Evolutionary conservation across 1,140 invertebrate species (phyloP).

Genomic region (Apis dorsata): DNA sequence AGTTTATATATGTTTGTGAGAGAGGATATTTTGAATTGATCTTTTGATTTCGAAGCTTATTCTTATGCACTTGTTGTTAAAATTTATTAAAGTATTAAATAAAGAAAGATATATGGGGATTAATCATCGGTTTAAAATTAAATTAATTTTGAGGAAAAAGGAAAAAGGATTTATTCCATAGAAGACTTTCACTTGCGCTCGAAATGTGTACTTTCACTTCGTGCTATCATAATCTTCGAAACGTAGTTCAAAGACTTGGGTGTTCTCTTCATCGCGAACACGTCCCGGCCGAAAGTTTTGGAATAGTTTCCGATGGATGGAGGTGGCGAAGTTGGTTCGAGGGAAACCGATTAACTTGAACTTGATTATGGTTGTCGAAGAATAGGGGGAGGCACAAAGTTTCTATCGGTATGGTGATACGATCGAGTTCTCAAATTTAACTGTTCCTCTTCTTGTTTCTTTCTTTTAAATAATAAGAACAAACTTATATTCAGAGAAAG

Average conservation of each 20-base stretch:
- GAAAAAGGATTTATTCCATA: too few relatives aligned
- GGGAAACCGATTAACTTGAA: slow-evolving; percentile 35
- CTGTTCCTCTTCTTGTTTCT: too few relatives aligned
- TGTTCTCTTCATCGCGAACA: slow-evolving; percentile 23
- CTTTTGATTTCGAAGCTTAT: too few relatives aligned
- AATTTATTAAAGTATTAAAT: background rate
- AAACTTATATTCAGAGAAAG: background rate
- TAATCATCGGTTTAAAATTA: too few relatives aligned
- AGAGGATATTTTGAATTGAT: too few relatives aligned
- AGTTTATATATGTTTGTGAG: too few relatives aligned
- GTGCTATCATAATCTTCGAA: slow-evolving; percentile 1
- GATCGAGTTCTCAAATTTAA: background rate
- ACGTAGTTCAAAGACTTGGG: background rate
- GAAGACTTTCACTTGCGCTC: slow-evolving; percentile 11
- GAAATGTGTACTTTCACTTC: slow-evolving; percentile 28
- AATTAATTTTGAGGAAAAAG: too few relatives aligned
- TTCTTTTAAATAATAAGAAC: too few relatives aligned
- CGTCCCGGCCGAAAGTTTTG: slow-evolving; percentile 16
- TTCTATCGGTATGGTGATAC: background rate
- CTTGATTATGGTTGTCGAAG: slow-evolving; percentile 25
- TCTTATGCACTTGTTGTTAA: too few relatives aligned
- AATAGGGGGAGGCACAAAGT: background rate
- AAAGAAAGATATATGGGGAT: background rate
- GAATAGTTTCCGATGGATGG: slow-evolving; percentile 6
- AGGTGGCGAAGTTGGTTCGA: background rate